Base-by-base conservation (phyloP, 1,140 invertebrate species). In the Drosophila santomea region DNA sequence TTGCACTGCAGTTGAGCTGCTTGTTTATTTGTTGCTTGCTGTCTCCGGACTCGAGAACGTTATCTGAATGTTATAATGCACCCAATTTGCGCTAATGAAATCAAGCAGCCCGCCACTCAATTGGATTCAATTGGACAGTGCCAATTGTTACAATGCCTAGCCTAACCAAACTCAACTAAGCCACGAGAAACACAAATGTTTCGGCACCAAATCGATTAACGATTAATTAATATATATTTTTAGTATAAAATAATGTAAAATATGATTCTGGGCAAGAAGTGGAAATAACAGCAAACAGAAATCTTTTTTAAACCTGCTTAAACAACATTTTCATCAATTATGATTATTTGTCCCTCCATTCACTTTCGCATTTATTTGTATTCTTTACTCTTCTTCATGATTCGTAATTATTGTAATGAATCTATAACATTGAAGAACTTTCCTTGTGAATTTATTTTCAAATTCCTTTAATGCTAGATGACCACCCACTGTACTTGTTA, bases 101-200 rank as follows among this genome's bases (percentile, higher is more conserved):
- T 80, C 81, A 85, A 86, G 80, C 76, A 54, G 75, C 59, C 47
- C 47, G 76, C 82, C 81, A 88, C 58, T 88, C 83, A 86, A 86
- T 84, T 85, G 73, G 61, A 79, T 83, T 89, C 84, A 83, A 74
- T 80, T 88, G 76, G 74, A 88, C 64, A 82, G 63, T 64, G 20
- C 20, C 20, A 20, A 20, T 20, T 20, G 20, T 51, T 64, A 61
- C 66, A 77, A 84, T 60, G 57, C 56, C 56, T 47, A 58, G 52
- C 56, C 56, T 45, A 47, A 67, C 56, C 56, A 59, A 56, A 66
- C 35, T 36, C n/a, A 39, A 36, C 74, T 32, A 69, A 62, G 36
- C 17, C 43, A n/a, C 10, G n/a, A 38, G 44, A 71, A 44, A 52
- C 64, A 38, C 4, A 51, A 64, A 66, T 78, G 62, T 66, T 67